A percentile compares a stretch with the other conserved stretches of the same genome.
These are phyloP conservation scores for Dendrolimus pini DNA, from an alignment of 2,888 invertebrate genomes.

Conservation along the genomic window DNA sequence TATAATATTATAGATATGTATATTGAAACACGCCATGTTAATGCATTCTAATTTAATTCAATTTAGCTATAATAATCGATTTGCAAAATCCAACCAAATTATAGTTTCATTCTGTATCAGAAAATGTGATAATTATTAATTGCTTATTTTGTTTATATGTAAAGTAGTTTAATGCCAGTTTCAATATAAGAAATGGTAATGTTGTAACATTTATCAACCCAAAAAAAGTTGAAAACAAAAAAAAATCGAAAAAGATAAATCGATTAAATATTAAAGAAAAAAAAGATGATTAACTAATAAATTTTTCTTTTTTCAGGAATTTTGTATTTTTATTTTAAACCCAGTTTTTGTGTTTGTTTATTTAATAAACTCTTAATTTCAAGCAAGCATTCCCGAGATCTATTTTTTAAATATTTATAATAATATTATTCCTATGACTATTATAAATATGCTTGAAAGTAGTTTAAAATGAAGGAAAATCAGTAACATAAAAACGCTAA, in stretches of 20 bases:
- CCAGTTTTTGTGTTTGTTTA: neutral
- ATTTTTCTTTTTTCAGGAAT: conserved; percentile 52
- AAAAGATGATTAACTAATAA: conserved; percentile 35
- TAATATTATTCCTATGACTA: neutral
- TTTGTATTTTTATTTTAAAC: conserved; percentile 35
- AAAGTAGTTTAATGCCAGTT: neutral
- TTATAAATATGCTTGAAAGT: too few relatives aligned
- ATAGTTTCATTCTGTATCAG: neutral
- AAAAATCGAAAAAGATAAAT: conserved; percentile 31
- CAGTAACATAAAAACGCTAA: too few relatives aligned
- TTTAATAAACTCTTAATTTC: too few relatives aligned
- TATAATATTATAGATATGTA: too few relatives aligned
- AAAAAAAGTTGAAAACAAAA: conserved; percentile 15
- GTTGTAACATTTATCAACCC: neutral
- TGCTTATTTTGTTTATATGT: neutral
- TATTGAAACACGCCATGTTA: too few relatives aligned
- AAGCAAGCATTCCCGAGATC: too few relatives aligned
- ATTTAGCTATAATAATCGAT: too few relatives aligned
- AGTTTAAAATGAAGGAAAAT: too few relatives aligned
- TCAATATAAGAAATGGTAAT: neutral
- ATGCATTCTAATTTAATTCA: too few relatives aligned
- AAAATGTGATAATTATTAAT: neutral
- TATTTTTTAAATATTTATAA: neutral
- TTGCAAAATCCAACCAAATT: too few relatives aligned
- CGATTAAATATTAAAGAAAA: conserved; percentile 21